phyloP scores from a whole-genome alignment of 2,888 invertebrate species.

The Psylliodes chrysocephalus region DNA sequence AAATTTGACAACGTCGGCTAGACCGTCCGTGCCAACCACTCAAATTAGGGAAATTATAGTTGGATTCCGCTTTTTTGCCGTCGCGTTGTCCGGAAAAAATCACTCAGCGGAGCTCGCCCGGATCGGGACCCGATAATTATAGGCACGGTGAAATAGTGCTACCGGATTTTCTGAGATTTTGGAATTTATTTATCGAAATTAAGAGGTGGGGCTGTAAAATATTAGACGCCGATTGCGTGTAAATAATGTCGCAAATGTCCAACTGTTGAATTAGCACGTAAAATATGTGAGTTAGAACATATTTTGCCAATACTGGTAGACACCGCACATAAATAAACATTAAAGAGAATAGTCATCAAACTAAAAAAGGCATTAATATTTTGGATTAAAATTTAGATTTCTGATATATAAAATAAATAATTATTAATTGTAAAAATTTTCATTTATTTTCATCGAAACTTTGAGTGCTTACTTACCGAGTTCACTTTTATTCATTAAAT shows the following conservation, averaged over 20 bases:
- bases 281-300: background rate
- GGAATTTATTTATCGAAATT: slow-evolving; percentile 17
- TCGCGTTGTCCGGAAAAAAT: slow-evolving; percentile 14
- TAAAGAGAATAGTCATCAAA: too few species aligned
- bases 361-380: too few species aligned
- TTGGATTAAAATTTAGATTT: too few species aligned
- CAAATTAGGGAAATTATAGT: slow-evolving; percentile 28
- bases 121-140: slow-evolving; percentile 19
- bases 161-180: slow-evolving; percentile 14
- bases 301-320: too few species aligned
- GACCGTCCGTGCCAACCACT: slow-evolving; percentile 3
- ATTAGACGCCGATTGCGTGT: background rate
- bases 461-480: too few species aligned
- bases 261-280: background rate
- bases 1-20: slow-evolving; percentile 15
- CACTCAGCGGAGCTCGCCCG: slow-evolving; percentile 1
- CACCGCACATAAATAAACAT: too few species aligned
- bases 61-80: slow-evolving; percentile 14
- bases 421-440: too few species aligned
- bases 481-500: too few species aligned
- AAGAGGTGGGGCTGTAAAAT: slow-evolving; percentile 13
- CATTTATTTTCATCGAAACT: too few species aligned
- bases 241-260: background rate
- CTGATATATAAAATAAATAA: too few species aligned
- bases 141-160: slow-evolving; percentile 10